Base-by-base conservation (phyloP, 37 sponge, comb jelly and placozoan species). In the Axinella damicornis region DNA sequence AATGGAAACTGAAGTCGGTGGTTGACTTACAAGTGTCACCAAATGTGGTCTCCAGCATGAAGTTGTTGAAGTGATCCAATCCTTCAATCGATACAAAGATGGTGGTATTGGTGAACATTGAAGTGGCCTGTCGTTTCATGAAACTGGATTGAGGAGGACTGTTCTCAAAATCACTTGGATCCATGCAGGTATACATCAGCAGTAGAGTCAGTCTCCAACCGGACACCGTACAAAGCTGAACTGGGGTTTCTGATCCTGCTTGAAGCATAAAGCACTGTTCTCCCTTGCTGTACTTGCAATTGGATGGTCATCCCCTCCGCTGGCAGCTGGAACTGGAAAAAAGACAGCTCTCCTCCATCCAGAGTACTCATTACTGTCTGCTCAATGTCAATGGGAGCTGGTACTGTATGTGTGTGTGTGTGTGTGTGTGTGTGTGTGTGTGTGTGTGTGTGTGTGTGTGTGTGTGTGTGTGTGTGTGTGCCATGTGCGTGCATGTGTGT, bases 241-340 rank as follows among this genome's bases (percentile, higher is more conserved):
- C 79, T 87, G 25, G 87, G 87, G 39, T 79, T 87, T 41, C 30
- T 64, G 1, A 87, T 41, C 52, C 57, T 73, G 33, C 28, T 64
- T 15, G 80, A 79, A 35, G 65, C 87, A 46, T 79, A 79, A n/a
- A 79, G 37, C 12, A 33, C 52, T 18, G 27, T 53, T 9, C 46
- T 46, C 31, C 79, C 87, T 28, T 57, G 31, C 62, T 77, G 60
- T 52, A 61, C 55, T 11, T 71, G 28, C 1, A 87, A 53, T 55
- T 31, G 52, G 25, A 87, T 31, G 78, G 87, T 87, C 61, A 87
- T 64, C 58, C 87, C 87, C 20, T 63, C 54, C 4, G 46, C 53
- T 24, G 72, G 71, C 22, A 79, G 80, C 31, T 71, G 41, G 31
- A 74, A 87, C 37, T 87, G 56, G 34, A 87, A 70, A 57, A 64